Base-by-base conservation (phyloP, 2,797 vertebrate genomes). In the Babyrousa celebensis region DNA sequence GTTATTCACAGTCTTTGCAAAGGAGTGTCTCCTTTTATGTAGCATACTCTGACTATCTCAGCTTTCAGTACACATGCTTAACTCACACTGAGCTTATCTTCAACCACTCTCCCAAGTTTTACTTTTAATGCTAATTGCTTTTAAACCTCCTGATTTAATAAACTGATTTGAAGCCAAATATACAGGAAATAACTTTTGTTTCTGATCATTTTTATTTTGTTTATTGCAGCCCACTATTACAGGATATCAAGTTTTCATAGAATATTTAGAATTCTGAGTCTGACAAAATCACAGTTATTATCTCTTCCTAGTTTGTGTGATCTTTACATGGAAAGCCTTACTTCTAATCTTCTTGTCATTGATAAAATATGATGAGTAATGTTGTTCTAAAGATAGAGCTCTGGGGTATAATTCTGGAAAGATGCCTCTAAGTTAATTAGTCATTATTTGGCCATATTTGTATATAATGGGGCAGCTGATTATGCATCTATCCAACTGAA, bases 221-320 rank as follows among this genome's bases (percentile, higher is more conserved):
- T 95, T 89, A 36, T 56, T 70, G 56, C 0, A 70, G 63, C 18
- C 48, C 29, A 72, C 36, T 72, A 11, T 88, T 87, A 6, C 12
- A 74, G 43, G 83, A 91, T 78, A 78, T 77, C 88, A 91, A 83
- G 72, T 43, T 78, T 54, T 48, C 85, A 85, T 1, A 92, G 56
- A n/a, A 36, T 52, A 92, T 58, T 95, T 84, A 77, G 18, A 92
- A 92, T 77, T 93, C 52, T 80, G 60, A 89, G 63, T 94, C 62
- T 40, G 25, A 79, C 43, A 91, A 80, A 74, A 54, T 60, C 43
- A 54, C 29, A 78, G 68, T 71, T 70, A n/a, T 18, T 36, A 52
- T 87, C 20, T 14, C 29, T 93, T 92, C 21, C 25, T 70, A 72
- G 36, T 1, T 84, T 29, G 14, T 25, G 74, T 36, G 25, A 77